Evolutionary conservation across 2,113 vertebrate genomes (phyloP).

Genomic region (Neomonachus schauinslandi): DNA sequence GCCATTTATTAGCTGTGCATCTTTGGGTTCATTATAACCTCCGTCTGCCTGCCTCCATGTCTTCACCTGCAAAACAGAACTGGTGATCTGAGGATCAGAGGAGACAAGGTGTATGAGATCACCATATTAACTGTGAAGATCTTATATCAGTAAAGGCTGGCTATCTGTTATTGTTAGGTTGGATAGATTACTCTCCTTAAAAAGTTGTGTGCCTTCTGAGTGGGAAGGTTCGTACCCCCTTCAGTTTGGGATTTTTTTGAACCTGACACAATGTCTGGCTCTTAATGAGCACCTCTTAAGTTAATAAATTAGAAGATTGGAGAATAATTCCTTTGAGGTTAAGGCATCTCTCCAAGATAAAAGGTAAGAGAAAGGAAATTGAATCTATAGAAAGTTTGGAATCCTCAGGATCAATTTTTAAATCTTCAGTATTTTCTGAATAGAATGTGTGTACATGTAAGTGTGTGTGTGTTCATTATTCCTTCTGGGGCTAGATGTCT

Average conservation of each 20-base stretch:
- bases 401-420: background rate
- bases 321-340: background rate
- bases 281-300: background rate
- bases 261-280: background rate
- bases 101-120: background rate
- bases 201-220: background rate
- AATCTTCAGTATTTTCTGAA: conserved; percentile 5
- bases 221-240: background rate
- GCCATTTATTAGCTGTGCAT: background rate
- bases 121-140: background rate
- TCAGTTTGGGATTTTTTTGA: background rate
- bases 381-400: background rate
- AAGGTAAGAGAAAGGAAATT: background rate
- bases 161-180: background rate
- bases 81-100: background rate
- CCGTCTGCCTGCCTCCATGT: background rate
- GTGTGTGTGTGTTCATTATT: background rate
- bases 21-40: background rate
- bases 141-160: background rate
- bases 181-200: background rate
- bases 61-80: background rate
- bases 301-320: background rate
- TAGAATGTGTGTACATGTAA: background rate
- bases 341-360: background rate
- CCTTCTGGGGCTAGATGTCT: background rate